These are phyloP conservation scores for Chrysogorgia sp. DNA, from an alignment of 92 coral and sea anemone species.

Conservation along the genomic window DNA sequence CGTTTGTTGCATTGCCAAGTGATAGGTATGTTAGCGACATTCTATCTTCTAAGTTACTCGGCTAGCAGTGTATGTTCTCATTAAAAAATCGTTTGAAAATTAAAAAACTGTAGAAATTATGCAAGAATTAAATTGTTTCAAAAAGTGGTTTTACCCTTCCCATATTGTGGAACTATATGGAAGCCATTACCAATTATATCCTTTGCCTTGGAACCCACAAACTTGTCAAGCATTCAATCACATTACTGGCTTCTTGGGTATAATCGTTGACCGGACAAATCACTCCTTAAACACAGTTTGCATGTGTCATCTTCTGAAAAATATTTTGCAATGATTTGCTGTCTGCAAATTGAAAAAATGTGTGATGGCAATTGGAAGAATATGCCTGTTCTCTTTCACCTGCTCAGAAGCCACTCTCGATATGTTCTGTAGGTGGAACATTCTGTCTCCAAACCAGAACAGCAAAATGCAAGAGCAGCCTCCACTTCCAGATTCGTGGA, in stretches of 20 bases:
- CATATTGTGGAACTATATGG: conserved; percentile 50
- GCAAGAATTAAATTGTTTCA: conserved; percentile 3
- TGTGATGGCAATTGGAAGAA: conserved; percentile 14
- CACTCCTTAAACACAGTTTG: conserved; percentile 10
- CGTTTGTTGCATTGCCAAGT: conserved; percentile 28
- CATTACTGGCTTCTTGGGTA: conserved; percentile 17
- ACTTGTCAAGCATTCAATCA: conserved; percentile 29
- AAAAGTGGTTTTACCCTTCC: conserved; percentile 43
- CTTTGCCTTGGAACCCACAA: conserved; percentile 51
- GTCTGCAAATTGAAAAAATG: conserved; percentile 40
- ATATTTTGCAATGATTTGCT: conserved; percentile 43
- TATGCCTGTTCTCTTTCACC: not conserved
- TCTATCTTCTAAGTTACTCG: conserved; percentile 34
- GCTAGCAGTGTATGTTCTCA: conserved; percentile 45
- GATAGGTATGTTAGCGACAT: conserved; percentile 39
- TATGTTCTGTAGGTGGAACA: conserved; percentile 38
- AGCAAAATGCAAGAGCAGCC: conserved; percentile 44
- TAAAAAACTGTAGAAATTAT: conserved; percentile 45
- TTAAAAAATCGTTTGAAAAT: conserved; percentile 46
- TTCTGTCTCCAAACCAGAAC: conserved; percentile 24
- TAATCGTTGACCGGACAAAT: not conserved
- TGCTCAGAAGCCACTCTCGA: not conserved
- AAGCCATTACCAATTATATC: conserved; percentile 8
- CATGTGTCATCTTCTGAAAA: conserved; percentile 37
- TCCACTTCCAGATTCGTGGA: conserved; percentile 48